A percentile compares a stretch with the other conserved stretches of the same genome.
phyloP scores from a whole-genome alignment of 1,140 invertebrate species.

The Thaumetopoea pityocampa region DNA sequence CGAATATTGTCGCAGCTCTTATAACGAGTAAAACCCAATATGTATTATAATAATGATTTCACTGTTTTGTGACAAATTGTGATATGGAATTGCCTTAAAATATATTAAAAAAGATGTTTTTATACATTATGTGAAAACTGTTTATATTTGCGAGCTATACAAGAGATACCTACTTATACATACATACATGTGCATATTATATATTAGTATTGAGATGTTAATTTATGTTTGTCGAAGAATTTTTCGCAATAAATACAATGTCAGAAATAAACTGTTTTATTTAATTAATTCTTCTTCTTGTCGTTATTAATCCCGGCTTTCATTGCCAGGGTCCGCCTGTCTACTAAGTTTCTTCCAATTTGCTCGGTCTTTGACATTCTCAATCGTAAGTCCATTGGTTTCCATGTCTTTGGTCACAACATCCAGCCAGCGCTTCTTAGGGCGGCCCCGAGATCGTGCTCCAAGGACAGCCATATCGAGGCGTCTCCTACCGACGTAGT shows the following conservation, averaged over 20 bases:
- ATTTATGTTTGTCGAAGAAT: conserved; percentile 25
- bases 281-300: conserved; percentile 4
- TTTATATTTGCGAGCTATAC: conserved; percentile 3
- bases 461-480: too few species aligned
- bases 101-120: conserved; percentile 4
- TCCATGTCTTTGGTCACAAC: too few species aligned
- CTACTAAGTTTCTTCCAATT: too few species aligned
- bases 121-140: conserved; percentile 6
- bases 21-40: too few species aligned
- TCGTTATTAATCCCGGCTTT: neutral
- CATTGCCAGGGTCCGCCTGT: neutral
- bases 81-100: conserved; percentile 41
- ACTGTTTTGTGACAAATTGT: conserved; percentile 30
- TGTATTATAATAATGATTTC: conserved; percentile 11
- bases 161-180: conserved; percentile 3
- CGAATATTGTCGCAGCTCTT: too few species aligned
- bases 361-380: too few species aligned
- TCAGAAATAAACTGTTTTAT: conserved; percentile 4
- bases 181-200: conserved; percentile 17
- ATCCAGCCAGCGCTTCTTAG: too few species aligned
- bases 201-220: conserved; percentile 18
- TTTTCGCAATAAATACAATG: conserved; percentile 29
- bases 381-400: too few species aligned
- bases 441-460: too few species aligned
- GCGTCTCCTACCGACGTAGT: too few species aligned